phyloP scores from a whole-genome alignment of 1,140 invertebrate genomes.

The Dendroctonus valens region DNA sequence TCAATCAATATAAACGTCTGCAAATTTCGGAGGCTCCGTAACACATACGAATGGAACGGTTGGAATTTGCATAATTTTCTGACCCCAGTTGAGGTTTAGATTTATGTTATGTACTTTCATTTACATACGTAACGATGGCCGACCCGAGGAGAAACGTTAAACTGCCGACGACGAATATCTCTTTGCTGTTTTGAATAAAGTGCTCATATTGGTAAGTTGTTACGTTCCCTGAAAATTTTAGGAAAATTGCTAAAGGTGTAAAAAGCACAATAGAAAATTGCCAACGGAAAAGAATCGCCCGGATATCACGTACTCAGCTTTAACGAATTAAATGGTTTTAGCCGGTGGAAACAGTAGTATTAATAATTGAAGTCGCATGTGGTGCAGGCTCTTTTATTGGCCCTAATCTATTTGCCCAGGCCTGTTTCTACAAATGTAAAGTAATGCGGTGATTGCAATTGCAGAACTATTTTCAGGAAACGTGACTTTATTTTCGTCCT shows the following conservation, averaged over 20 bases:
- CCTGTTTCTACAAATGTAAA: conserved; percentile 5
- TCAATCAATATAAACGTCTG: conserved; percentile 25
- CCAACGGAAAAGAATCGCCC: neutral
- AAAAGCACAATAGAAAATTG: neutral
- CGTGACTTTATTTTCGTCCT: neutral
- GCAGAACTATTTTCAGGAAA: conserved; percentile 2
- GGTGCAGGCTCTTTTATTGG: conserved; percentile 10
- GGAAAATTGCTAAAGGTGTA: no score
- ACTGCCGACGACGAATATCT: conserved; percentile 12
- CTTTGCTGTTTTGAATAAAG: conserved; percentile 11
- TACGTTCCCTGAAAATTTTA: no score
- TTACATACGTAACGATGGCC: conserved; percentile 29
- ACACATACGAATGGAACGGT: conserved; percentile 10
- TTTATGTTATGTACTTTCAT: conserved; percentile 30
- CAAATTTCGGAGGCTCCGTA: conserved; percentile 19
- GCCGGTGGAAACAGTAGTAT: neutral
- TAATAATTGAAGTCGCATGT: conserved; percentile 8
- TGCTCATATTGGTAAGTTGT: neutral
- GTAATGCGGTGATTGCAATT: neutral
- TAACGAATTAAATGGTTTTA: conserved; percentile 7
- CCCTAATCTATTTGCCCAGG: conserved; percentile 1
- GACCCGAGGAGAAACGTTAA: conserved; percentile 5
- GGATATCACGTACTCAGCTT: neutral
- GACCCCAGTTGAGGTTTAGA: conserved; percentile 22
- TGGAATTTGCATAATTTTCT: conserved; percentile 30